Evolutionary conservation across 2,888 invertebrate species (phyloP).

Genomic region (Macropis europaea): DNA sequence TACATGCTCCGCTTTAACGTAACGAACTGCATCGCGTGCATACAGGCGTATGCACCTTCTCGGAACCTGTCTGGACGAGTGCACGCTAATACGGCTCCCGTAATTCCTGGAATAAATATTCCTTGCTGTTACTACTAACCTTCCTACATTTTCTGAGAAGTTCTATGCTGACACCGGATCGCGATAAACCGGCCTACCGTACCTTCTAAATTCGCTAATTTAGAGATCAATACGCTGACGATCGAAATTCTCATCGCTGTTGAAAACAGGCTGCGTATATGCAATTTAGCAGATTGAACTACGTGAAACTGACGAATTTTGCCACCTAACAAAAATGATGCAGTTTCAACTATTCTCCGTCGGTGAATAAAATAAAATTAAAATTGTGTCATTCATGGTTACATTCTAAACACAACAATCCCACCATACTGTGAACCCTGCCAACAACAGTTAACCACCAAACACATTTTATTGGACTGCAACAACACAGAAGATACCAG

Average conservation of each 20-base stretch:
- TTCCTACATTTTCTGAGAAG: constrained; percentile 51
- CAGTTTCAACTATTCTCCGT: too few relatives aligned
- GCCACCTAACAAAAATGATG: too few relatives aligned
- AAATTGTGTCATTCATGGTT: too few relatives aligned
- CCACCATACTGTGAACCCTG: too few relatives aligned
- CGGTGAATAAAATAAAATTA: too few relatives aligned
- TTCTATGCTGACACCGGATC: constrained; percentile 32
- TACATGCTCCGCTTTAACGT: constrained; percentile 60
- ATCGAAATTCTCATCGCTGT: not conserved
- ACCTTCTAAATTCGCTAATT: constrained; percentile 20
- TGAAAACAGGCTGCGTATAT: too few relatives aligned
- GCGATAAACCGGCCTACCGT: constrained; percentile 23
- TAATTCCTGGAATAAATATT: constrained; percentile 59
- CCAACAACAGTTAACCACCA: too few relatives aligned
- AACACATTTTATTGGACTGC: too few relatives aligned
- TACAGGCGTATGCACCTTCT: constrained; percentile 47
- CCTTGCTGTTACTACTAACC: constrained; percentile 57
- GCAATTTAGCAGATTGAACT: too few relatives aligned
- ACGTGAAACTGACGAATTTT: too few relatives aligned
- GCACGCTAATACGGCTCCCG: constrained; percentile 56
- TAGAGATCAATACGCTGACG: constrained; percentile 4
- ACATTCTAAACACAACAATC: too few relatives aligned
- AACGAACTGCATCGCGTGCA: constrained; percentile 58
- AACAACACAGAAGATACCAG: too few relatives aligned
- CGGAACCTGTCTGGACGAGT: constrained; percentile 42